A percentile compares a stretch with the other conserved stretches of the same genome.
Conservation (phyloP, 2,888 invertebrate genomes). For the Himalopsyche anomala region DNA sequence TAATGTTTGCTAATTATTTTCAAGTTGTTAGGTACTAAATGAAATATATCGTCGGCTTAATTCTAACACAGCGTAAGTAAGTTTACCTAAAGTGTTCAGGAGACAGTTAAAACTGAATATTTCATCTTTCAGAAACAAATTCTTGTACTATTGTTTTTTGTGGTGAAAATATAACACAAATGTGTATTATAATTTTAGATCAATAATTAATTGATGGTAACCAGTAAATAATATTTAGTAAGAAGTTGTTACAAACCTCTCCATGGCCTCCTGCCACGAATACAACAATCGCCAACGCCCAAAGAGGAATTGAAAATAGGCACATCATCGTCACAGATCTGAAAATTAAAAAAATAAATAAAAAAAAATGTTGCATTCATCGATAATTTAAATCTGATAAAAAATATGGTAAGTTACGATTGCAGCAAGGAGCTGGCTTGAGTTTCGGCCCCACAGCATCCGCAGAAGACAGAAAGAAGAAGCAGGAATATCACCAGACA, state of each 20-base stretch:
- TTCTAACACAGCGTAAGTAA: too few relatives aligned
- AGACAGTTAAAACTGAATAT: too few relatives aligned
- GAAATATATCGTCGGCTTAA: too few relatives aligned
- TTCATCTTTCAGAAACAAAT: too few relatives aligned
- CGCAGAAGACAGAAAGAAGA: slow-evolving; percentile 68
- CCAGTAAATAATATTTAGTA: too few relatives aligned
- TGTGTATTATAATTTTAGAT: too few relatives aligned
- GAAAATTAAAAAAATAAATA: slow-evolving; percentile 60
- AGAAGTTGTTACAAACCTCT: slow-evolving; percentile 71
- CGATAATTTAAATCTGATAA: neutral
- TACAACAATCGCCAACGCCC: slow-evolving; percentile 77
- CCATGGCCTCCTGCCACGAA: slow-evolving; percentile 82
- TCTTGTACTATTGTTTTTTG: too few relatives aligned
- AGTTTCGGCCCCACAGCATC: slow-evolving; percentile 72
- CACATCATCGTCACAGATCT: slow-evolving; percentile 78
- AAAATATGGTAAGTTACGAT: slow-evolving; percentile 64
- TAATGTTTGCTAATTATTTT: too few relatives aligned
- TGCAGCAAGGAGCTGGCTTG: slow-evolving; percentile 70
- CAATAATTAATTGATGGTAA: too few relatives aligned
- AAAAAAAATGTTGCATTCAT: neutral
- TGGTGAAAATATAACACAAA: too few relatives aligned
- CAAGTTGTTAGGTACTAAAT: too few relatives aligned
- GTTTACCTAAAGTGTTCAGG: too few relatives aligned
- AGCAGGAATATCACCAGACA: slow-evolving; percentile 54
- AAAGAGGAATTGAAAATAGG: slow-evolving; percentile 78